Evolutionary conservation across 1,140 invertebrate genomes (phyloP).

Genomic region (Callitettix versicolor): DNA sequence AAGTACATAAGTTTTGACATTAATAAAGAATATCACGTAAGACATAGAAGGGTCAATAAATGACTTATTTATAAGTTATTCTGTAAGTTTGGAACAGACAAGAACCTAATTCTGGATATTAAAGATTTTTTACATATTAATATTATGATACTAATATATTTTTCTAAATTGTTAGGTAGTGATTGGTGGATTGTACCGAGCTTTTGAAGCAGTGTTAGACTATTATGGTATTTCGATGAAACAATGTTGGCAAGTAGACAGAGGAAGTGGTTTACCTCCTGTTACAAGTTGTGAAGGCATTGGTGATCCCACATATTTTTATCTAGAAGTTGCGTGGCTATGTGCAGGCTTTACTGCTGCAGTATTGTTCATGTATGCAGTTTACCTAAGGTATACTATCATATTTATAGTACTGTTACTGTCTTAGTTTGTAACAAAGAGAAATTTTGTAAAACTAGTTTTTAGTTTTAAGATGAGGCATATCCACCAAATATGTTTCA

Average conservation of each 20-base stretch:
- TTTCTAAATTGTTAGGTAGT: too few species aligned
- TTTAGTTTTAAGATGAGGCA: not conserved
- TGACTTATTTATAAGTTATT: too few species aligned
- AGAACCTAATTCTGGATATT: too few species aligned
- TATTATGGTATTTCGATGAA: constrained; percentile 31
- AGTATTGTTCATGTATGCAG: constrained; percentile 50
- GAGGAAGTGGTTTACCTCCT: constrained; percentile 47
- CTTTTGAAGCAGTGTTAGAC: constrained; percentile 35
- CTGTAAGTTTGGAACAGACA: too few species aligned
- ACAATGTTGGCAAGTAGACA: constrained; percentile 48
- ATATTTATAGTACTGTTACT: too few species aligned
- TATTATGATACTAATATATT: too few species aligned
- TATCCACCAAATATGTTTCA: not conserved
- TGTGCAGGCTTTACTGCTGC: constrained; percentile 50
- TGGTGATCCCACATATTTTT: constrained; percentile 64
- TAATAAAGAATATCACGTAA: too few species aligned
- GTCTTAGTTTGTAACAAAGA: too few species aligned
- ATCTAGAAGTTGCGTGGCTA: constrained; percentile 55
- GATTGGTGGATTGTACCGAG: constrained; percentile 43
- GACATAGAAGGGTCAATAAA: too few species aligned
- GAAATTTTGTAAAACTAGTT: not conserved
- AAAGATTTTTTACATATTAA: too few species aligned
- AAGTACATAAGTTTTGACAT: too few species aligned
- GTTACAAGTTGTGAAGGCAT: constrained; percentile 70
- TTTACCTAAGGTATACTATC: constrained; percentile 37